Conservation (phyloP, 2,797 vertebrate genomes). For the Fistularia tabacaria region DNA sequence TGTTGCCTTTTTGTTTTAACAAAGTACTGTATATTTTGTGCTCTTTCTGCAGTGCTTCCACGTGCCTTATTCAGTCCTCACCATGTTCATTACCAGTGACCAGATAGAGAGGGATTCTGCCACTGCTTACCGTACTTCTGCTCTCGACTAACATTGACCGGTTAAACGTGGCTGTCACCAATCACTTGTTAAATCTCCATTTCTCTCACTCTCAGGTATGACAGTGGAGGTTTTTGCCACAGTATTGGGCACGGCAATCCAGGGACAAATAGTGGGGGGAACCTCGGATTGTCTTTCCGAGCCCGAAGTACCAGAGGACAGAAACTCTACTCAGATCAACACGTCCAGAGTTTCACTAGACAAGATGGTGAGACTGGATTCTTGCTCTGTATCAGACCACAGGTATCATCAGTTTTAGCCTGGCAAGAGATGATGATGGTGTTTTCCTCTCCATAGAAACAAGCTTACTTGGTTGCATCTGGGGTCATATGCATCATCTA, state of each 20-base stretch:
- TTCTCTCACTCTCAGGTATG: constrained; percentile 80
- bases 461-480: constrained; percentile 89
- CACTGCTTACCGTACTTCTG: constrained; percentile 91
- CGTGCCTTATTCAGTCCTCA: constrained; percentile 96
- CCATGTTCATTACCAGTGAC: constrained; percentile 98
- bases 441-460: constrained; percentile 68
- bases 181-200: not conserved
- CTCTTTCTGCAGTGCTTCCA: constrained; percentile 86
- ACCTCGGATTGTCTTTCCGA: constrained; percentile 50
- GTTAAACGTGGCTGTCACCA: not conserved
- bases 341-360: constrained; percentile 63
- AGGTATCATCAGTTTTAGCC: too few species aligned
- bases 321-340: constrained; percentile 56
- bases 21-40: not conserved
- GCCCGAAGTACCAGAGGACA: constrained; percentile 2
- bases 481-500: constrained; percentile 88
- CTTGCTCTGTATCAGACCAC: not conserved
- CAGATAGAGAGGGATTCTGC: constrained; percentile 96
- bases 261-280: constrained; percentile 94
- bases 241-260: constrained; percentile 88
- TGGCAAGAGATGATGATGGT: too few species aligned
- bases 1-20: too few species aligned
- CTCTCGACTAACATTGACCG: not conserved
- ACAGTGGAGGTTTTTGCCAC: constrained; percentile 93
- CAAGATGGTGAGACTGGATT: constrained; percentile 70